Percentiles rank a stretch among this genome's conserved stretches.
phyloP scores from a whole-genome alignment of 2,797 vertebrate genomes.

The Gymnoscopelus microlampas region DNA sequence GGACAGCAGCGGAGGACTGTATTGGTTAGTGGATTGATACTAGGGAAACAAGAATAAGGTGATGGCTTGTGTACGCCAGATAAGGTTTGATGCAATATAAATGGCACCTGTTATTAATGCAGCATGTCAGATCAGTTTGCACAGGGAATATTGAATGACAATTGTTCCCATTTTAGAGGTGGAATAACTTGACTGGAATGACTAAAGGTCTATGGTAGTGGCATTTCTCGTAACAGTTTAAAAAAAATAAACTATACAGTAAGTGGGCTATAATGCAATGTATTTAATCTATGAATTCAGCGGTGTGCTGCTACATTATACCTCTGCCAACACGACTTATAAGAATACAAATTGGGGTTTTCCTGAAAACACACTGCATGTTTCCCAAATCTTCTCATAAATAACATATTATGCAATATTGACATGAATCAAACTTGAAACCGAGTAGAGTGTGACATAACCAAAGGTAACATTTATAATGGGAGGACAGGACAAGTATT shows the following conservation, averaged over 20 bases:
- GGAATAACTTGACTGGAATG: too few species aligned
- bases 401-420: not conserved
- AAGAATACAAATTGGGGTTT: not conserved
- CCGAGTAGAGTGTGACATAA: not conserved
- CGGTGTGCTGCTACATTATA: not conserved
- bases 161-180: not conserved
- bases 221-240: too few species aligned
- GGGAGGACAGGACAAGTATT: not conserved
- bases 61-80: constrained; percentile 45
- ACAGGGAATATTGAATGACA: not conserved
- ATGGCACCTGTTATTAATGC: constrained; percentile 50
- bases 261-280: not conserved
- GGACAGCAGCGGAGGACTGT: constrained; percentile 45
- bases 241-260: too few species aligned
- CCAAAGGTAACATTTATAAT: not conserved
- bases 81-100: constrained; percentile 54
- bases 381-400: not conserved
- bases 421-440: not conserved
- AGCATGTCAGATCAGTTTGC: not conserved
- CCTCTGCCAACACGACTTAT: too few species aligned
- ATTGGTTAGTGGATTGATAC: constrained; percentile 41
- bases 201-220: too few species aligned
- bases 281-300: constrained; percentile 5
- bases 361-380: not conserved
- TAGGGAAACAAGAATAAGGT: constrained; percentile 30